Percentiles rank a stretch among this genome's conserved stretches.
phyloP scores from a whole-genome alignment of 2,888 invertebrate species.

The Erebia palarica region DNA sequence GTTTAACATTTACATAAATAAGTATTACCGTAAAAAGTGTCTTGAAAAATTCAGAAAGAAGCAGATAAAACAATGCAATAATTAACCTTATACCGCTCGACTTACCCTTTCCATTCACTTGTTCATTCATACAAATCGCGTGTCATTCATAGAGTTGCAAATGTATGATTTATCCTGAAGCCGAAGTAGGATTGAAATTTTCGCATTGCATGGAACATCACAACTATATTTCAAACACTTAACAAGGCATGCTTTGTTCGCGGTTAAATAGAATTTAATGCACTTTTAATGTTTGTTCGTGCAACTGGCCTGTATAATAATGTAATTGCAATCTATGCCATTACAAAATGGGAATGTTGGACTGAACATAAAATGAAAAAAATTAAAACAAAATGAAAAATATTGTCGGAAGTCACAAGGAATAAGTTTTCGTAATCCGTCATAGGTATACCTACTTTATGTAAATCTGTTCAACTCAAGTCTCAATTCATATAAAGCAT shows the following conservation, averaged over 20 bases:
- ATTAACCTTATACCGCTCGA: too few relatives aligned
- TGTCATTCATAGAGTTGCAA: conserved; percentile 12
- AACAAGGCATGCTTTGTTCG: conserved; percentile 56
- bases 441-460: too few relatives aligned
- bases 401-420: too few relatives aligned
- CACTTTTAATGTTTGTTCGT: conserved; percentile 72
- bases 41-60: too few relatives aligned
- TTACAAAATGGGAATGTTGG: neutral
- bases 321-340: neutral
- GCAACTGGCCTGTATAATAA: conserved; percentile 44
- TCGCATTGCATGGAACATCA: conserved; percentile 59
- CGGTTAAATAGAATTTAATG: conserved; percentile 75
- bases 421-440: too few relatives aligned
- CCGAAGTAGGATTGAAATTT: conserved; percentile 48
- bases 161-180: neutral
- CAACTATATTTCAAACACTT: conserved; percentile 62
- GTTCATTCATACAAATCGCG: conserved; percentile 10
- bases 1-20: too few relatives aligned
- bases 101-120: neutral
- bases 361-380: neutral
- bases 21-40: too few relatives aligned
- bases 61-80: too few relatives aligned
- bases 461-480: too few relatives aligned
- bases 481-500: too few relatives aligned
- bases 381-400: neutral